Evolutionary conservation across 2,888 invertebrate genomes (phyloP).

Genomic region (Bruchidius siliquastri): DNA sequence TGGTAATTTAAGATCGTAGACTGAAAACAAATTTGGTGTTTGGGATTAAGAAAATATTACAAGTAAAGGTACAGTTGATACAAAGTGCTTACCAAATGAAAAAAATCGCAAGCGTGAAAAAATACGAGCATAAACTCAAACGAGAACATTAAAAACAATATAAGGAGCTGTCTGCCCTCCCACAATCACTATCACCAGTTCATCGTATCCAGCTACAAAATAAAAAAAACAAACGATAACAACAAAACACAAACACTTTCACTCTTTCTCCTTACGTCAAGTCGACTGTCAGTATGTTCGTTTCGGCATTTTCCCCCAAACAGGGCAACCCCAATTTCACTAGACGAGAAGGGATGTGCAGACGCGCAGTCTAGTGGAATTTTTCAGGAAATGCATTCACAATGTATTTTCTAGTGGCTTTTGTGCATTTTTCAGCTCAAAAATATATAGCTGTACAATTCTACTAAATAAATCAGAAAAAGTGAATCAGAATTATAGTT

Average conservation of each 20-base stretch:
- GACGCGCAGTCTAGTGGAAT: not conserved
- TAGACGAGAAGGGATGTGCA: not conserved
- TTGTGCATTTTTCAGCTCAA: not conserved
- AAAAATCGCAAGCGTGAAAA: slow-evolving; percentile 1
- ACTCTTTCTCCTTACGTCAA: slow-evolving; percentile 11
- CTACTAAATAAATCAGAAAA: not conserved
- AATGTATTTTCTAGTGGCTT: not conserved
- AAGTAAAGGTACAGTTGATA: not conserved
- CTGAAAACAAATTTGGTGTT: too few species aligned
- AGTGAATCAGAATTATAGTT: not conserved
- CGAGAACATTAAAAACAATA: not conserved
- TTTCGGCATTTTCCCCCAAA: slow-evolving; percentile 24
- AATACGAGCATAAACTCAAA: slow-evolving; percentile 2
- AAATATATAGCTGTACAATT: not conserved
- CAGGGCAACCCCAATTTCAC: slow-evolving; percentile 17
- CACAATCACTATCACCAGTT: not conserved
- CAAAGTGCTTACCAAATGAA: not conserved
- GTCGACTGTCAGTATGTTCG: slow-evolving; percentile 25
- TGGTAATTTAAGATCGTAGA: too few species aligned
- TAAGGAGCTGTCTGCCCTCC: not conserved
- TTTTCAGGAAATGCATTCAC: not conserved
- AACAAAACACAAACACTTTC: slow-evolving; percentile 12
- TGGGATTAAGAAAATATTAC: too few species aligned
- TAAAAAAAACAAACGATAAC: slow-evolving; percentile 24
- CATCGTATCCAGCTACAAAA: slow-evolving; percentile 12